Evolutionary conservation across 2,888 invertebrate genomes (phyloP), one percentile per base, ranked within the genome.

Genomic region (Mycogona germanica): DNA sequence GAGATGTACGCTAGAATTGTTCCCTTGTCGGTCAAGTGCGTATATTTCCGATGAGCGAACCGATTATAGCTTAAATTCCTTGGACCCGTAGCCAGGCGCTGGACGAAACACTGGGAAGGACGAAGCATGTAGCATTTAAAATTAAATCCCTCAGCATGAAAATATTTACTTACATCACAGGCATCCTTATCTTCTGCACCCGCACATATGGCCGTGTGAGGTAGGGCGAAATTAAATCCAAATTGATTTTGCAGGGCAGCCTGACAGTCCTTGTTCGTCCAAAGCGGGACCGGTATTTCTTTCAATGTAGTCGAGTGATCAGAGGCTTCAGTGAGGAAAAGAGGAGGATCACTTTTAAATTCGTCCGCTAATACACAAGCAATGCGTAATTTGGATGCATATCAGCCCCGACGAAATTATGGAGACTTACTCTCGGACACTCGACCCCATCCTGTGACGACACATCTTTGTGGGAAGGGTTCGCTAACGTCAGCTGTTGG

Each of bases 381-480:
- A 35, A n/a, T 3, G n/a, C n/a, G n/a, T n/a, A n/a, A n/a, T 19
- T 29, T 48, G 2, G 28, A 30, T 4, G 12, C 32, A 19, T 40
- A n/a, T 17, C n/a, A n/a, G n/a, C n/a, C n/a, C n/a, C n/a, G n/a
- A n/a, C n/a, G n/a, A 17, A 23, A 45, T 17, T n/a, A 28, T 23
- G 23, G 25, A 41, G 12, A 38, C 62, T 62, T 61, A 70, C 70
- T 63, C 62, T 71, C 71, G 29, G 63, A 60, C n/a, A 60, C 59
- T 32, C 69, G 60, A 5, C 72, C 72, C 71, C 71, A 72, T 25
- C 72, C 72, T 1, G 71, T 71, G 38, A 71, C 65, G 53, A 66
- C 65, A 56, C 71, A 72, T 26, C 62, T 51, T 9, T 42, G 61
- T 17, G 61, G 58, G 58, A 40, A n/a, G 46, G 42, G 47, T 57